A percentile compares a stretch with the other conserved stretches of the same genome.
Conservation (phyloP, 1,140 invertebrate genomes). For the Ooceraea biroi region DNA sequence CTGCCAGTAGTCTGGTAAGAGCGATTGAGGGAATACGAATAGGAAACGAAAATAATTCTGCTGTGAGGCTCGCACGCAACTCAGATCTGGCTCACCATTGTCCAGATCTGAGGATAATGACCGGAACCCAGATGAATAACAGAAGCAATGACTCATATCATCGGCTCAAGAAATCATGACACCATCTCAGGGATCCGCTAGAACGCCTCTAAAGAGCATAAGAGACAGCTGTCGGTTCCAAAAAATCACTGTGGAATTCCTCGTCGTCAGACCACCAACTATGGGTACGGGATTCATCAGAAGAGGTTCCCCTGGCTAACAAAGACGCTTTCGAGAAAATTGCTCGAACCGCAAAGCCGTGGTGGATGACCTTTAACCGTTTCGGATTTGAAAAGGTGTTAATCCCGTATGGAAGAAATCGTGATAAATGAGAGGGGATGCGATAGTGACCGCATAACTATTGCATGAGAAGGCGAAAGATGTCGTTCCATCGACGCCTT, state of each 20-base stretch:
- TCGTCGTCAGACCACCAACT: constrained; percentile 34
- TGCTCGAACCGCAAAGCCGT: neutral
- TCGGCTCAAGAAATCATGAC: constrained; percentile 69
- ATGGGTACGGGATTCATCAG: neutral
- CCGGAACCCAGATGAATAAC: constrained; percentile 44
- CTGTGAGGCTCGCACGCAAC: neutral
- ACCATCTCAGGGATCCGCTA: constrained; percentile 60
- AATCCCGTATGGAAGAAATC: constrained; percentile 71
- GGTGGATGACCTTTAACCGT: constrained; percentile 19
- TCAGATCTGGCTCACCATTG: neutral
- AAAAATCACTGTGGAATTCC: constrained; percentile 26
- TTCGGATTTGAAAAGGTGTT: neutral
- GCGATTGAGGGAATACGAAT: neutral
- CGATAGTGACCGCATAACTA: neutral
- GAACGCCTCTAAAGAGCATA: constrained; percentile 25
- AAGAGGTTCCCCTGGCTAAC: constrained; percentile 36
- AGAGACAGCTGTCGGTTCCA: constrained; percentile 19
- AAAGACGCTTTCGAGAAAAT: constrained; percentile 45
- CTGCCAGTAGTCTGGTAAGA: neutral
- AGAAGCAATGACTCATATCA: constrained; percentile 36
- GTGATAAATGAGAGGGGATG: neutral
- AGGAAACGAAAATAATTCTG: neutral
- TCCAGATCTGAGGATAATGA: neutral
- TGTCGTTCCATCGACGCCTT: constrained; percentile 61
- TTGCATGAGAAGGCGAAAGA: neutral